These are phyloP conservation scores for Penaeus indicus DNA, from an alignment of 1,140 invertebrate species.

Conservation along the genomic window DNA sequence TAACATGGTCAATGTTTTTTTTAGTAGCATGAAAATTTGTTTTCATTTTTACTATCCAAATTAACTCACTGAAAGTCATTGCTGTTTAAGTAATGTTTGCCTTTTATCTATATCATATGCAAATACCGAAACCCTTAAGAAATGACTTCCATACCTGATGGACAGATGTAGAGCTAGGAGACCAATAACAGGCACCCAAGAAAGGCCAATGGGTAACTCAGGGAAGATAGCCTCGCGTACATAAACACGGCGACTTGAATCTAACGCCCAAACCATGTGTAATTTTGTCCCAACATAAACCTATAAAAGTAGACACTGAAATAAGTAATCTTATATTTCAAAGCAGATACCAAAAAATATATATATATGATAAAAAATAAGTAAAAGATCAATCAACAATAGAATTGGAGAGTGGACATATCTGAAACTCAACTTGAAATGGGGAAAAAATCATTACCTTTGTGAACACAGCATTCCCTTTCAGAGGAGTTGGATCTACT, in stretches of 20 bases:
- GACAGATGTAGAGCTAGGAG: constrained; percentile 72
- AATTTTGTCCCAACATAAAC: constrained; percentile 73
- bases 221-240: constrained; percentile 74
- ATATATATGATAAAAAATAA: background rate
- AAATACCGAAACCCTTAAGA: background rate
- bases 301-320: constrained; percentile 65
- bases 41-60: too few species aligned
- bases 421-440: background rate
- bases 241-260: constrained; percentile 73
- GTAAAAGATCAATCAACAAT: background rate
- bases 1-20: too few species aligned
- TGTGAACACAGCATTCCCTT: constrained; percentile 67
- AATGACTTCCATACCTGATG: constrained; percentile 70
- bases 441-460: constrained; percentile 59
- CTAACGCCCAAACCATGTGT: constrained; percentile 75
- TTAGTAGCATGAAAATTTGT: background rate
- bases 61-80: too few species aligned
- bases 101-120: too few species aligned
- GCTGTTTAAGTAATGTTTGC: too few species aligned
- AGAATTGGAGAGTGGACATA: background rate
- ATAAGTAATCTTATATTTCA: background rate
- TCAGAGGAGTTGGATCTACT: constrained; percentile 68
- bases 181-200: constrained; percentile 74
- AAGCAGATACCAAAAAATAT: background rate
- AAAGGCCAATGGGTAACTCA: constrained; percentile 73